Percentiles rank a stretch among this genome's conserved stretches.
Conservation (phyloP, 2,113 vertebrate species). For the Apistogramma diplotaenia region DNA sequence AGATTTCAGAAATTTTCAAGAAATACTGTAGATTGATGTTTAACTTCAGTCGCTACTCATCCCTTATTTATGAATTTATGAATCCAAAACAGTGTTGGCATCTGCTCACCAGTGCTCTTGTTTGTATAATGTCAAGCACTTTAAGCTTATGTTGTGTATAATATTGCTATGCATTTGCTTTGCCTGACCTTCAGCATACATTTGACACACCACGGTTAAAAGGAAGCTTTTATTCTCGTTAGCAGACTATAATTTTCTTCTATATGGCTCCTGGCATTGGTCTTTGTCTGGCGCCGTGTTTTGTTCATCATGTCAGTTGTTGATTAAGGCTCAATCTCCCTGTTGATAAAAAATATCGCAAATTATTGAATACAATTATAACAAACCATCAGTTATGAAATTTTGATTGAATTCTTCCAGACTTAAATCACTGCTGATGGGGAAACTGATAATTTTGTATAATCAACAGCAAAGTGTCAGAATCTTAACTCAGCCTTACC, state of each 20-base stretch:
- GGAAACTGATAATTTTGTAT: not conserved
- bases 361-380: not conserved
- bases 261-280: not conserved
- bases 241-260: not conserved
- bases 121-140: not conserved
- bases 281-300: not conserved
- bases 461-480: not conserved
- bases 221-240: not conserved
- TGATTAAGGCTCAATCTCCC: not conserved
- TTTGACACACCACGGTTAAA: not conserved
- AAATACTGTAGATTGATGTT: too few relatives aligned
- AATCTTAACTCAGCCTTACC: not conserved
- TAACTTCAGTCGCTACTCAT: too few relatives aligned
- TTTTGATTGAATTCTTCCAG: not conserved
- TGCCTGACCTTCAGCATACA: constrained; percentile 15
- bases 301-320: not conserved
- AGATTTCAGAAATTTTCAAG: too few relatives aligned
- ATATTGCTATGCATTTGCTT: not conserved
- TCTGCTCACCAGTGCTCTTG: too few relatives aligned
- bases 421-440: not conserved
- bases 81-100: too few relatives aligned
- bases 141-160: not conserved
- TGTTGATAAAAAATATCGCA: not conserved
- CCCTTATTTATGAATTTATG: too few relatives aligned
- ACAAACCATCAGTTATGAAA: not conserved